Conservation (phyloP, 2,888 invertebrate species). For the Congeria kusceri region DNA sequence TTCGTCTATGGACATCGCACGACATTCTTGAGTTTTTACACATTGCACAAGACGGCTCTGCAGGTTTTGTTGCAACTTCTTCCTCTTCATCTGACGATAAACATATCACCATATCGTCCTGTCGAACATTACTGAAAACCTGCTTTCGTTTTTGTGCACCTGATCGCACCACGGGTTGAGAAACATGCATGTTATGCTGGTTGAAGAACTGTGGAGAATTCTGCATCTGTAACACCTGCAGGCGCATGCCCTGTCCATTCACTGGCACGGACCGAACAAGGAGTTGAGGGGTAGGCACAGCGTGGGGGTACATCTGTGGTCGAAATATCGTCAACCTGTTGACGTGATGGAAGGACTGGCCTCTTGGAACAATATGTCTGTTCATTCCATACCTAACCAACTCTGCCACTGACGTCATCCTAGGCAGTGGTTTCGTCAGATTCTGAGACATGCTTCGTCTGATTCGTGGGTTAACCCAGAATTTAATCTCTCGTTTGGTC, state of each 20-base stretch:
- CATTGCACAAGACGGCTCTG: background rate
- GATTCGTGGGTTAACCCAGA: conserved; percentile 60
- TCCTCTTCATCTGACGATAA: conserved; percentile 63
- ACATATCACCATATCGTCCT: conserved; percentile 56
- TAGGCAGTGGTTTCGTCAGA: conserved; percentile 5
- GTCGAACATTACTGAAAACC: conserved; percentile 37
- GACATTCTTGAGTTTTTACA: conserved; percentile 19
- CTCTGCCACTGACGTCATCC: conserved; percentile 1
- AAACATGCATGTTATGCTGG: background rate
- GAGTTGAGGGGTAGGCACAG: conserved; percentile 59
- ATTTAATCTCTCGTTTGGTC: conserved; percentile 60
- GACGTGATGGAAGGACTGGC: background rate
- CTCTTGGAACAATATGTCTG: background rate
- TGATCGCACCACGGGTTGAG: background rate
- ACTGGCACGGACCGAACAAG: conserved; percentile 49
- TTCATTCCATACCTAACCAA: background rate
- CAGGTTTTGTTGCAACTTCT: background rate
- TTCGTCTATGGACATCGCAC: conserved; percentile 28
- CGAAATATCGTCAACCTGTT: background rate
- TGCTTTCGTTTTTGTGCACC: conserved; percentile 55
- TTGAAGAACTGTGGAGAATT: background rate
- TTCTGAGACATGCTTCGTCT: no score
- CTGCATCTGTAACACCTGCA: conserved; percentile 43
- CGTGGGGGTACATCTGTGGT: background rate
- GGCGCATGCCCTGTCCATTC: conserved; percentile 27